Percentiles rank a stretch among this genome's conserved stretches.
Evolutionary conservation across 1,140 invertebrate species (phyloP).

Genomic region (Temnothorax longispinosus): DNA sequence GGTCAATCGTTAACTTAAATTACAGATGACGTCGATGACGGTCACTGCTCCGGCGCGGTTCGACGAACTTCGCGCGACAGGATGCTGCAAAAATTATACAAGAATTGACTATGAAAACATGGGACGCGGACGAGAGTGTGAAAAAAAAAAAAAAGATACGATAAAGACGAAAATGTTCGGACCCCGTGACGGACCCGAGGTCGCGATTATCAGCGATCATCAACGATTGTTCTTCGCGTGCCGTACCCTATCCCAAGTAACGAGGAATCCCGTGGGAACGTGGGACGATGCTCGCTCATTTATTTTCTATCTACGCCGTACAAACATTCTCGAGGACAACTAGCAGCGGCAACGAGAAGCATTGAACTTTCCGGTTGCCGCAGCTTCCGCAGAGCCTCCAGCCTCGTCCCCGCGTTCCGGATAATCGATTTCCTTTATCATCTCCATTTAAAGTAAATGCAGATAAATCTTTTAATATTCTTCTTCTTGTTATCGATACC

Average conservation of each 20-base stretch:
- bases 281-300: background rate
- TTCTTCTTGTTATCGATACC: background rate
- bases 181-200: background rate
- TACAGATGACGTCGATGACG: constrained; percentile 18
- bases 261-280: constrained; percentile 45
- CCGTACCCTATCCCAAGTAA: constrained; percentile 35
- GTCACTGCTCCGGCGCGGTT: constrained; percentile 62
- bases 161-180: background rate
- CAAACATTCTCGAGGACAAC: constrained; percentile 52
- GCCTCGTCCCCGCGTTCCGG: background rate
- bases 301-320: constrained; percentile 12
- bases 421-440: background rate
- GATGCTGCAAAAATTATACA: constrained; percentile 46
- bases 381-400: background rate
- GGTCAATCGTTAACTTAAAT: constrained; percentile 47
- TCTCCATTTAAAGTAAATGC: background rate
- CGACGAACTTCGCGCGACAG: constrained; percentile 55
- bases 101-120: background rate
- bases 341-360: constrained; percentile 41
- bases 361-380: constrained; percentile 36
- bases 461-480: background rate
- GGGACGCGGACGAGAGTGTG: constrained; percentile 23
- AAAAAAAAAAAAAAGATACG: constrained; percentile 21
- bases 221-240: constrained; percentile 61
- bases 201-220: constrained; percentile 43